Evolutionary conservation across 2,113 vertebrate species (phyloP).

Genomic region (Pollimyrus isidori): DNA sequence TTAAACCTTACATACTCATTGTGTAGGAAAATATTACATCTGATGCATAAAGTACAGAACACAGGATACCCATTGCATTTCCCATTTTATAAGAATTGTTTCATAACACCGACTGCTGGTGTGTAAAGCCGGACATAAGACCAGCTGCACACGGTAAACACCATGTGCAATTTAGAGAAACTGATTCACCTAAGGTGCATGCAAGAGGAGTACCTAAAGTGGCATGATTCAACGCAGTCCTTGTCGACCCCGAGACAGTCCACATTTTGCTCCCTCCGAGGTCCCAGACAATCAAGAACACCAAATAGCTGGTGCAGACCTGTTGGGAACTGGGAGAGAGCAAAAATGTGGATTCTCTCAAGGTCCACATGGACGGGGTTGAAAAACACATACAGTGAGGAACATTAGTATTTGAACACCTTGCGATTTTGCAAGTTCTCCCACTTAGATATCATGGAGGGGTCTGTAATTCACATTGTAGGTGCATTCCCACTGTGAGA

Average conservation of each 20-base stretch:
- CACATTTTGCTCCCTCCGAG: not conserved
- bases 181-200: not conserved
- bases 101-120: not conserved
- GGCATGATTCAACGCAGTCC: not conserved
- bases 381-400: not conserved
- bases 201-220: not conserved
- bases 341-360: not conserved
- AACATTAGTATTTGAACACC: too few species aligned
- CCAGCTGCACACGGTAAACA: not conserved
- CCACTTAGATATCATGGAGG: too few species aligned
- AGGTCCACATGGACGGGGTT: not conserved
- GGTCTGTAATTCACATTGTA: too few species aligned
- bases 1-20: not conserved
- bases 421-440: too few species aligned
- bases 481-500: too few species aligned
- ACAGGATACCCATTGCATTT: not conserved
- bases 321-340: not conserved
- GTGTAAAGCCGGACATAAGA: not conserved
- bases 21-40: not conserved
- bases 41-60: not conserved
- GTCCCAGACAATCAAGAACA: not conserved
- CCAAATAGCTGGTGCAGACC: not conserved
- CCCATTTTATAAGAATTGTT: not conserved
- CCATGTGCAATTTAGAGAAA: not conserved
- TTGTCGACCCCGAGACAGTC: too few species aligned